These are phyloP conservation scores for Netelia virgata DNA, from an alignment of 2,888 invertebrate genomes.

Conservation along the genomic window DNA sequence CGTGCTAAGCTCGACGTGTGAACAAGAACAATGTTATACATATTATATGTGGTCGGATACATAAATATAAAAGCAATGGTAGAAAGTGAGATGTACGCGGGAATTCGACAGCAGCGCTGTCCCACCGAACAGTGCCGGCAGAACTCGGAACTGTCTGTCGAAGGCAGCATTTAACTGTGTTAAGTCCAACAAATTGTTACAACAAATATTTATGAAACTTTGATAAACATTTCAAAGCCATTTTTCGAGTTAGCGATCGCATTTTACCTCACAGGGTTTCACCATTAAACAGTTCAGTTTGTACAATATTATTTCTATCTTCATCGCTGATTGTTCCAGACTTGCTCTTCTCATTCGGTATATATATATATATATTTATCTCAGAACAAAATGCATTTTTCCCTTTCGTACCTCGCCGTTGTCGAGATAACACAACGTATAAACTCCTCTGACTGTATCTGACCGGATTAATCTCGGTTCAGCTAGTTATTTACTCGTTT, in stretches of 20 bases:
- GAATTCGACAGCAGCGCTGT: too few species aligned
- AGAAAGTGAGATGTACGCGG: too few species aligned
- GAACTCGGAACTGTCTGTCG: too few species aligned
- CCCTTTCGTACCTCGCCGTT: slow-evolving; percentile 30
- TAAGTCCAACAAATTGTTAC: not conserved
- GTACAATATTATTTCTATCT: slow-evolving; percentile 44
- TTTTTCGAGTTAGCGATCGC: not conserved
- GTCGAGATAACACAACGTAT: slow-evolving; percentile 54
- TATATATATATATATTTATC: not conserved
- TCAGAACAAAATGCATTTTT: slow-evolving; percentile 9
- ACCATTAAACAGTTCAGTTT: not conserved
- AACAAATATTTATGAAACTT: not conserved
- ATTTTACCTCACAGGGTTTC: not conserved
- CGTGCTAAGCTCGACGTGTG: too few species aligned
- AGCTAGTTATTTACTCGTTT: slow-evolving; percentile 81
- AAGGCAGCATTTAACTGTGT: too few species aligned
- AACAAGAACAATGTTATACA: too few species aligned
- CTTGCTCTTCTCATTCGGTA: slow-evolving; percentile 11
- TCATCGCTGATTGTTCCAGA: slow-evolving; percentile 36
- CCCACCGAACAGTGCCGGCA: too few species aligned
- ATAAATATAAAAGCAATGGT: too few species aligned
- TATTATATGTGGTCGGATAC: too few species aligned
- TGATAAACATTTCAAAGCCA: not conserved
- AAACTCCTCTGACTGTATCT: slow-evolving; percentile 57
- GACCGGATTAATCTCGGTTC: slow-evolving; percentile 78